Evolutionary conservation across 2,888 invertebrate genomes (phyloP).

Genomic region (Amphipyra berbera): DNA sequence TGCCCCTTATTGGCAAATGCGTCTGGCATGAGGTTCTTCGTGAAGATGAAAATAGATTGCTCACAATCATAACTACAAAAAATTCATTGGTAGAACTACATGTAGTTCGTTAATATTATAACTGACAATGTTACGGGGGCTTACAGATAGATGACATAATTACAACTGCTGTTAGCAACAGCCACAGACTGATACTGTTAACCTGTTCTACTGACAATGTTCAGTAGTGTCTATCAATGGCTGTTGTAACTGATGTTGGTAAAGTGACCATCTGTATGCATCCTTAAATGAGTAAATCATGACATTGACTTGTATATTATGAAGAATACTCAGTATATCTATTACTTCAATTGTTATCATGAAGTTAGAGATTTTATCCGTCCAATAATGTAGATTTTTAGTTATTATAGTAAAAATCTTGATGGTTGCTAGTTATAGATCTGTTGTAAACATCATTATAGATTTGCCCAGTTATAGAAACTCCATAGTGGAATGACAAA

Average conservation of each 20-base stretch:
- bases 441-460: no score
- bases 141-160: conserved; percentile 13
- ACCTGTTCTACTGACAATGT: no score
- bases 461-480: no score
- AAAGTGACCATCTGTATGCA: no score
- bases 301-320: conserved; percentile 21
- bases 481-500: no score
- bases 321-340: conserved; percentile 38
- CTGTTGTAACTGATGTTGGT: no score
- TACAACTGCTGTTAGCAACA: no score
- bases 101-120: conserved; percentile 92
- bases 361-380: conserved; percentile 38
- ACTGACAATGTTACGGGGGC: conserved; percentile 34
- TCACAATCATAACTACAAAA: conserved; percentile 92
- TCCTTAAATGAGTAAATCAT: conserved; percentile 10
- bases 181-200: no score
- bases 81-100: conserved; percentile 95
- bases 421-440: no score
- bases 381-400: conserved; percentile 33
- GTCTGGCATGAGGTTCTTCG: conserved; percentile 95
- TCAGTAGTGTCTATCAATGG: no score
- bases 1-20: conserved; percentile 96
- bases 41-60: conserved; percentile 92
- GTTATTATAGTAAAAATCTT: no score
- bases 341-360: neutral